Evolutionary conservation across 2,113 vertebrate genomes (phyloP).

Genomic region (Cathartes aura): DNA sequence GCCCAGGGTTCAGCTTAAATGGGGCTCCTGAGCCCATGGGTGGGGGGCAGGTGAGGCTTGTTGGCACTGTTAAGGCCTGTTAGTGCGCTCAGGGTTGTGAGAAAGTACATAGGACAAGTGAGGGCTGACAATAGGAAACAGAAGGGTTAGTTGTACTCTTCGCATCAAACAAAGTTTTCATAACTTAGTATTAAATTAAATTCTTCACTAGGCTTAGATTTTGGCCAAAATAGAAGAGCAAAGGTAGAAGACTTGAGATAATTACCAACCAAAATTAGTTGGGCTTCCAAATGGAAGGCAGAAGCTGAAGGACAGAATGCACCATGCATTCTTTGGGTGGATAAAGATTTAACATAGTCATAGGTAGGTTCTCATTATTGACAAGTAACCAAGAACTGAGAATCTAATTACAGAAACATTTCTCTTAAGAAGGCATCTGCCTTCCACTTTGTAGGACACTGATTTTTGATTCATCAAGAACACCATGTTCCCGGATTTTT

Average conservation of each 20-base stretch:
- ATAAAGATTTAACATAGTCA: not conserved
- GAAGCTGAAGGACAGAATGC: not conserved
- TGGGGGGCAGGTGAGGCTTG: not conserved
- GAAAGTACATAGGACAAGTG: not conserved
- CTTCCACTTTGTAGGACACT: not conserved
- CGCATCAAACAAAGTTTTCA: not conserved
- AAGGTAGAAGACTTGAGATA: not conserved
- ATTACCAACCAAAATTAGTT: not conserved
- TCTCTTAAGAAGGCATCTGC: not conserved
- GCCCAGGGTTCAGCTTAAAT: not conserved
- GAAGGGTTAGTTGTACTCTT: not conserved
- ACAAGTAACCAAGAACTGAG: not conserved
- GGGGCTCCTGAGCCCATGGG: not conserved
- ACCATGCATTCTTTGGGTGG: not conserved
- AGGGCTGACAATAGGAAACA: not conserved
- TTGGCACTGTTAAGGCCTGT: not conserved
- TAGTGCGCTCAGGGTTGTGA: not conserved
- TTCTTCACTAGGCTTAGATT: not conserved
- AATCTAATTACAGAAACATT: not conserved
- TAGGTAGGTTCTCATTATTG: not conserved
- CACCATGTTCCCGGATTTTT: accelerated
- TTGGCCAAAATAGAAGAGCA: not conserved
- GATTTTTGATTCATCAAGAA: not conserved
- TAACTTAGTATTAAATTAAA: not conserved
- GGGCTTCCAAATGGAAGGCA: not conserved